These are phyloP conservation scores for Cheilosia grossa DNA, from an alignment of 2,888 invertebrate genomes.

Conservation along the genomic window DNA sequence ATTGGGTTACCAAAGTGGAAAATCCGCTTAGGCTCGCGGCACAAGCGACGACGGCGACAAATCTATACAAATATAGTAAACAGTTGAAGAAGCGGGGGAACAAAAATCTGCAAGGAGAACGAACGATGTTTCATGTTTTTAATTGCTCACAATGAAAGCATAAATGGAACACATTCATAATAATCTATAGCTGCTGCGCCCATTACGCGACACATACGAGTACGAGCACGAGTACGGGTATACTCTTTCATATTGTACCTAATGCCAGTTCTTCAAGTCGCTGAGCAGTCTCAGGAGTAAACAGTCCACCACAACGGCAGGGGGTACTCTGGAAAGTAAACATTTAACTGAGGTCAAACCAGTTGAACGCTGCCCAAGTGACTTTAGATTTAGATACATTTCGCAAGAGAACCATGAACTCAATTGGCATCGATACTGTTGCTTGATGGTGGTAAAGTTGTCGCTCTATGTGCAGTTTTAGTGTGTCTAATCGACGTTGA, in stretches of 20 bases:
- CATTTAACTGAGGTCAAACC: slow-evolving; percentile 65
- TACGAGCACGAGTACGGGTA: no score
- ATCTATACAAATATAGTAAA: slow-evolving; percentile 31
- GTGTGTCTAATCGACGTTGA: slow-evolving; percentile 4
- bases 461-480: slow-evolving; percentile 4
- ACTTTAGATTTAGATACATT: slow-evolving; percentile 4
- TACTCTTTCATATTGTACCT: background rate
- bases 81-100: slow-evolving; percentile 29
- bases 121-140: slow-evolving; percentile 44
- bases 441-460: background rate
- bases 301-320: background rate
- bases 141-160: slow-evolving; percentile 67
- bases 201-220: slow-evolving; percentile 7
- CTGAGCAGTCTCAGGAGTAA: background rate
- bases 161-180: slow-evolving; percentile 60
- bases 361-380: slow-evolving; percentile 48
- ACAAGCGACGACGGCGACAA: slow-evolving; percentile 28
- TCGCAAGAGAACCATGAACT: slow-evolving; percentile 62
- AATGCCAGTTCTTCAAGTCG: background rate
- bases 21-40: slow-evolving; percentile 56
- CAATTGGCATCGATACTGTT: slow-evolving; percentile 58
- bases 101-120: slow-evolving; percentile 4
- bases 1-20: slow-evolving; percentile 68
- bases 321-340: slow-evolving; percentile 47
- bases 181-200: slow-evolving; percentile 23